phyloP scores from a whole-genome alignment of 2,113 vertebrate species.

The Macrotis lagotis region DNA sequence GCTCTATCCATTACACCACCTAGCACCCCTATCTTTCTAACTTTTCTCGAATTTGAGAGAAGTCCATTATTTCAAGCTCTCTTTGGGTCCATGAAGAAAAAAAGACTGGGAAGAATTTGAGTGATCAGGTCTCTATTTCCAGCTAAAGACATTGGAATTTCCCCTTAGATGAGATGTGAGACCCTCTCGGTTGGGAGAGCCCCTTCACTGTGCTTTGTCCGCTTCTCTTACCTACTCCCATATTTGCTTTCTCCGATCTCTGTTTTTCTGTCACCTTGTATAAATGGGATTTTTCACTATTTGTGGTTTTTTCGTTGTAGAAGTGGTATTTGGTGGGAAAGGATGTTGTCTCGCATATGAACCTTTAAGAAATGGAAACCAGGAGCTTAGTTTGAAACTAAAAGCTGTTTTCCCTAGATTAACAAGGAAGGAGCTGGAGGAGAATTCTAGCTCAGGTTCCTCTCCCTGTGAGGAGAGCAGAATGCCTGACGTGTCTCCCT shows the following conservation, averaged over 20 bases:
- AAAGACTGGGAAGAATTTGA: too few species aligned
- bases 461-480: background rate
- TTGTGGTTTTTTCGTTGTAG: background rate
- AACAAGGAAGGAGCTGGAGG: background rate
- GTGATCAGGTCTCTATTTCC: too few species aligned
- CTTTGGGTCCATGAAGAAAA: too few species aligned
- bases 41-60: too few species aligned
- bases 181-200: background rate
- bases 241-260: background rate
- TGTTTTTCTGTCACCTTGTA: background rate
- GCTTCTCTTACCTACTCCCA: background rate
- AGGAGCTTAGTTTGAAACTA: background rate
- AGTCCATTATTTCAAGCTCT: too few species aligned
- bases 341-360: background rate
- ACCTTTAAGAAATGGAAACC: background rate
- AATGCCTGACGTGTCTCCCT: too few species aligned
- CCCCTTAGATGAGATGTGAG: background rate
- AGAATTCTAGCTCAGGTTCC: background rate
- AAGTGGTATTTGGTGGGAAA: background rate
- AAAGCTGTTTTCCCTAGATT: background rate
- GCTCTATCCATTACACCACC: too few species aligned
- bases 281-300: background rate
- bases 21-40: too few species aligned
- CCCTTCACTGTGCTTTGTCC: too few species aligned
- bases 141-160: too few species aligned